Base-by-base conservation (phyloP, 92 coral and sea anemone genomes). In the Nematostella vectensis region DNA sequence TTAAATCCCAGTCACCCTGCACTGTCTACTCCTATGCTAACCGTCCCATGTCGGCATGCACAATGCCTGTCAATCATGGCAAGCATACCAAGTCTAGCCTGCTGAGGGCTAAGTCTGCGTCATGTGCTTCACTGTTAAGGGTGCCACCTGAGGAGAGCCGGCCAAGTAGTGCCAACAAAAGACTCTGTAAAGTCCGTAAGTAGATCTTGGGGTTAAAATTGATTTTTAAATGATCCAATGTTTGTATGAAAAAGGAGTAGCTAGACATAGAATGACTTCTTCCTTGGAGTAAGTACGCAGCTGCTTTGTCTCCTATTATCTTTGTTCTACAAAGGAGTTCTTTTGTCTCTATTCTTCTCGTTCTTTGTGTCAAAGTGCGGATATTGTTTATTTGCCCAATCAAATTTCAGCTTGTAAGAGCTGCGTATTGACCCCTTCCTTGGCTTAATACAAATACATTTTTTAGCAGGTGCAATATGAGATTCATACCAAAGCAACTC, bases 41-140 rank as follows among this genome's bases (percentile, higher is more conserved):
- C 15, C 54, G 95, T 42, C 96, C 98, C 12, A 15, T 85, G 40
- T 81, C 96, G 31, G 98, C 88, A 54, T 54, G 51, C 16, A 63
- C 81, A 29, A 68, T 63, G 25, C 69, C 93, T 0, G 61, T 47
- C 29, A 72, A 71, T 11, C 85, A 82, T 48, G 98, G 95, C 61
- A 77, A 70, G 52, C 96, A 74, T 40, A 91, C 98, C 12, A 86
- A 82, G 54, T 72, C 98, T 48, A 91, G 98, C 22, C n/a, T 66
- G 31, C 72, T 66, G 1, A 40, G 72, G 13, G 52, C 56, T 4
- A 66, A 55, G 50, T 66, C 72, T 2, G 17, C 63, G n/a, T 66
- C 72, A 2, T 42, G 72, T 55, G 39, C 44, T 1, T 66, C 72
- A 15, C 22, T 25, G 31, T 27, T 49, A 22, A 50, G 76, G 0